A percentile compares a stretch with the other conserved stretches of the same genome.
Conservation (phyloP, 1,140 invertebrate genomes). For the Telenomus remus region DNA sequence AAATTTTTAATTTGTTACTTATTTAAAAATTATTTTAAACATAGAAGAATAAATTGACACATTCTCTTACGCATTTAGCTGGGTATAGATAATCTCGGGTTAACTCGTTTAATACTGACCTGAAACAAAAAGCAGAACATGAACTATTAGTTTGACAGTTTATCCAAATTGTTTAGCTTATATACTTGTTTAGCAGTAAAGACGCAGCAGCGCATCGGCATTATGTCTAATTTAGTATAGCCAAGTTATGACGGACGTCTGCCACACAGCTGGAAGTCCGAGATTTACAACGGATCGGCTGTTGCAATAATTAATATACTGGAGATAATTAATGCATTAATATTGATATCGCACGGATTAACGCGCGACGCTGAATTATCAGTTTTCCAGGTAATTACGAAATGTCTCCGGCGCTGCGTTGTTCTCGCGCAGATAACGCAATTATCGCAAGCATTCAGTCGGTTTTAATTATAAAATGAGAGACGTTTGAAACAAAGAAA, state of each 20-base stretch:
- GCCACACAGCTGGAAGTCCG: slow-evolving; percentile 19
- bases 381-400: slow-evolving; percentile 25
- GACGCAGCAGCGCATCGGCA: neutral
- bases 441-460: slow-evolving; percentile 27
- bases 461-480: slow-evolving; percentile 35
- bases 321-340: slow-evolving; percentile 36
- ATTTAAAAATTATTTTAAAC: slow-evolving; percentile 12
- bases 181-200: no score
- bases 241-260: slow-evolving; percentile 35
- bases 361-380: slow-evolving; percentile 23
- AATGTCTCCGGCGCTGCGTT: slow-evolving; percentile 19
- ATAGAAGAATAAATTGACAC: neutral
- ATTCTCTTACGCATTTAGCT: no score
- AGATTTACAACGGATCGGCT: slow-evolving; percentile 42
- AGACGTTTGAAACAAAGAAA: neutral
- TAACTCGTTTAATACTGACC: slow-evolving; percentile 25
- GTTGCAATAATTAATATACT: slow-evolving; percentile 34
- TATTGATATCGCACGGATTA: slow-evolving; percentile 43
- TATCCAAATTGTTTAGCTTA: slow-evolving; percentile 13
- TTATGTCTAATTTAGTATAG: slow-evolving; percentile 29
- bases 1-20: slow-evolving; percentile 26
- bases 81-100: no score
- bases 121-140: slow-evolving; percentile 38
- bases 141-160: slow-evolving; percentile 18
- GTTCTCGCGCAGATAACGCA: slow-evolving; percentile 33